Base-by-base conservation (phyloP, 2,113 vertebrate genomes). In the Macquaria australasica region DNA sequence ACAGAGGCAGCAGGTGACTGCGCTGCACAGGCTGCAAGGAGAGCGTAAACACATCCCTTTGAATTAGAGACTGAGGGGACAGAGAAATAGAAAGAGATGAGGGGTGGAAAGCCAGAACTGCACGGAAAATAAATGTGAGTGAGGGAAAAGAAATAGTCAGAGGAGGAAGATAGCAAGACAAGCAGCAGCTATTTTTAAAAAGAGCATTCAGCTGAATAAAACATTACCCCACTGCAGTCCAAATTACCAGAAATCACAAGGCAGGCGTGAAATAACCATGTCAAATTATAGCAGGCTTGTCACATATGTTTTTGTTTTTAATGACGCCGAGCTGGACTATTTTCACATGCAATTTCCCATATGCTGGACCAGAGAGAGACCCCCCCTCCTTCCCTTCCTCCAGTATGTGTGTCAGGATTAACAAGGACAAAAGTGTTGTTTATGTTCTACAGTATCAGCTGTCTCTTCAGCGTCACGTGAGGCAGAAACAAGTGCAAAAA, bases 171-270 rank as follows among this genome's bases (percentile, higher is more conserved):
- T 10, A 34, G 77, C 53, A 28, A 71, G 60, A 88, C 70, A 55
- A 74, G 79, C 72, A 53, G 71, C 25, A 75, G 79, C 85, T 87
- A 85, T 91, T 90, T 88, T 80, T 84, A 70, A 87, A 78, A 74
- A 51, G 56, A 81, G 76, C 73, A 76, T 88, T 73, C 37, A 64
- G 6, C 67, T 88, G 70, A 89, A 88, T 91, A 81, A 91, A 91
- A 91, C 81, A 88, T 83, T n/a, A 75, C 16, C 67, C 12, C 3
- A 51, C 70, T 79, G 83, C 62, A 50, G 53, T 69, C 73, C 60
- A 83, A 81, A 82, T 86, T n/a, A 81, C 55, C 81, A 81, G 20
- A 78, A 85, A 81, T 83, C 73, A 81, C 68, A 73, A 77, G 73
- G 70, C 64, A 70, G 37, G 48, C 25, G 50, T 66, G 41, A 85